phyloP scores from a whole-genome alignment of 2,797 vertebrate genomes.

The Carduelis carduelis region DNA sequence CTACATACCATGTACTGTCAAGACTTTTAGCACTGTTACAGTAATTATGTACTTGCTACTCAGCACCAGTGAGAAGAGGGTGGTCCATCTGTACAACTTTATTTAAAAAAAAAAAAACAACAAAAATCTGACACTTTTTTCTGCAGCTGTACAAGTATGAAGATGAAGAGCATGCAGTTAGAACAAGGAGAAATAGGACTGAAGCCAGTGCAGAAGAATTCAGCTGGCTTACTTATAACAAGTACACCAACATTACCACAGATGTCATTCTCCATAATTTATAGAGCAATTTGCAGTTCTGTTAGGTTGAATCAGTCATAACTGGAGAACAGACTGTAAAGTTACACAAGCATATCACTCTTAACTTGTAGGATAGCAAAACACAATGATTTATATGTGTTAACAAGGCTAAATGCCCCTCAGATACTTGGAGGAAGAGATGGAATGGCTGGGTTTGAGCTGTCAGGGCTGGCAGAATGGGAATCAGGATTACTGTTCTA shows the following conservation, averaged over 20 bases:
- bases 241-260: neutral
- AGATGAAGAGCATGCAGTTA: neutral
- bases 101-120: neutral
- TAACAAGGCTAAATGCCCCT: neutral
- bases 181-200: neutral
- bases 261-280: constrained; percentile 18
- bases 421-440: neutral
- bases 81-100: neutral
- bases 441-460: neutral
- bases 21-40: neutral
- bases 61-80: neutral
- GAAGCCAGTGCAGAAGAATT: neutral
- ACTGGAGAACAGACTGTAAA: neutral
- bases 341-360: neutral
- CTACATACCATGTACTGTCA: rapidly evolving
- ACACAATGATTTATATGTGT: neutral
- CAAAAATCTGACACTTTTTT: neutral
- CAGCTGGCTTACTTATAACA: neutral
- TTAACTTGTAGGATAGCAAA: neutral
- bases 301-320: neutral
- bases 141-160: neutral
- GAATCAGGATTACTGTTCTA: neutral
- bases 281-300: constrained; percentile 19
- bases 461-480: neutral
- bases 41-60: neutral